A percentile compares a stretch with the other conserved stretches of the same genome.
These are phyloP conservation scores for Botrylloides violaceus DNA, from an alignment of 23 tunicate genomes.

Conservation along the genomic window DNA sequence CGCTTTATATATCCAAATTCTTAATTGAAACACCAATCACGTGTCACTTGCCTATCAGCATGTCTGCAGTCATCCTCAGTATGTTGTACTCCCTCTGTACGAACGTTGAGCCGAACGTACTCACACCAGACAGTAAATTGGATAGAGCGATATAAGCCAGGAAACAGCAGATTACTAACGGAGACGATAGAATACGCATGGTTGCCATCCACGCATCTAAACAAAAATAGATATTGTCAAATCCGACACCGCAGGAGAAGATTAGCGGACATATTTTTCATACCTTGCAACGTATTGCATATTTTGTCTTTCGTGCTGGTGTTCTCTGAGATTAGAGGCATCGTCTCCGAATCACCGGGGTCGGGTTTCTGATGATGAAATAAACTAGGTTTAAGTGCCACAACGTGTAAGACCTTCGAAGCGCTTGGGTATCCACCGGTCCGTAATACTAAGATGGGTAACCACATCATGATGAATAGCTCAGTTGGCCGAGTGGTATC, in stretches of 20 bases:
- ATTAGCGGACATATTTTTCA: not conserved
- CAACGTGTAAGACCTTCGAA: no score
- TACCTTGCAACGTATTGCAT: not conserved
- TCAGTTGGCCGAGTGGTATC: no score
- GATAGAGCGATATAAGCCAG: conserved; percentile 54
- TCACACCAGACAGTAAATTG: conserved; percentile 50
- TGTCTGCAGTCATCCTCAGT: conserved; percentile 52
- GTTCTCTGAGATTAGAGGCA: not conserved
- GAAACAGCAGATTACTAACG: conserved; percentile 53
- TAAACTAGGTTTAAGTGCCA: no score
- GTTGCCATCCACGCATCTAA: conserved; percentile 41
- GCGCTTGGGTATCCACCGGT: no score
- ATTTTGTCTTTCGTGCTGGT: not conserved
- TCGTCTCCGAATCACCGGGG: not conserved
- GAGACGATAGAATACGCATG: conserved; percentile 44
- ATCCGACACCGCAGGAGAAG: no score
- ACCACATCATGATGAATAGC: no score
- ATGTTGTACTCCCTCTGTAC: conserved; percentile 48
- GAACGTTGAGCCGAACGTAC: conserved; percentile 81
- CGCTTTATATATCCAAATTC: no score
- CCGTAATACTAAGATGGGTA: no score
- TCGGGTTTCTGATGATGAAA: not conserved
- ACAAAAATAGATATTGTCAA: not conserved
- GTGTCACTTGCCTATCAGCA: conserved; percentile 46
- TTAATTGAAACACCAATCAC: not conserved